These are phyloP conservation scores for Agonopterix subpropinquella DNA, from an alignment of 2,888 invertebrate genomes.

Conservation along the genomic window DNA sequence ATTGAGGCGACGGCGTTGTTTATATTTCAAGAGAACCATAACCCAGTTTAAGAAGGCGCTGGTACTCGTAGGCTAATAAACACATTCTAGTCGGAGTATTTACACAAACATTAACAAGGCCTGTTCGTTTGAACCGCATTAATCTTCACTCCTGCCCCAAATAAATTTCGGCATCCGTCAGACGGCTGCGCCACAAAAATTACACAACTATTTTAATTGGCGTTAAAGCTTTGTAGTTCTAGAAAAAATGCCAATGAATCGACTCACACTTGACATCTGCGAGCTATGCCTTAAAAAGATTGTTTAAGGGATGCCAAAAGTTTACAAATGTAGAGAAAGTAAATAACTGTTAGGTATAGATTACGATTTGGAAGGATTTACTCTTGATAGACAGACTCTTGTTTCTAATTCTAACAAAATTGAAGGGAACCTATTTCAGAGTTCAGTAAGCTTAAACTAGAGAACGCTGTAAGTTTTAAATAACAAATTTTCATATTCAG, in stretches of 20 bases:
- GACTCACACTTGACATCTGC: slow-evolving; percentile 40
- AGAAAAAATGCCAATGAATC: slow-evolving; percentile 54
- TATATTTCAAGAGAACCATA: slow-evolving; percentile 43
- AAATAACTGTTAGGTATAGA: no score
- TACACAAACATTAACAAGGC: slow-evolving; percentile 49
- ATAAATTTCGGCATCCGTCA: slow-evolving; percentile 60
- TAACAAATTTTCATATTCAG: background rate
- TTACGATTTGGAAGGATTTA: no score
- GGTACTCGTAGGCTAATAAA: slow-evolving; percentile 49
- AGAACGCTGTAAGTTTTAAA: no score
- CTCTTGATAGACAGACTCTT: no score
- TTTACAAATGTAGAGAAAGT: no score
- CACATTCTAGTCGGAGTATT: slow-evolving; percentile 54
- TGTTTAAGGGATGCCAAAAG: no score
- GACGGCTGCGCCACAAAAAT: slow-evolving; percentile 51
- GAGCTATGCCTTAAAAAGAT: background rate
- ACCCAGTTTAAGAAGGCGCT: slow-evolving; percentile 30
- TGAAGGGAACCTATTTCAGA: no score
- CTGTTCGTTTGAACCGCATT: slow-evolving; percentile 57
- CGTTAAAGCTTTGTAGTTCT: slow-evolving; percentile 54
- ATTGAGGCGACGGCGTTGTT: slow-evolving; percentile 50
- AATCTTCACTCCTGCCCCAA: slow-evolving; percentile 58
- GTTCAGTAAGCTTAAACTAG: no score
- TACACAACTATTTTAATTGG: slow-evolving; percentile 70
- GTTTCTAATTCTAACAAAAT: no score